Evolutionary conservation across 2,888 invertebrate species (phyloP), one percentile per base, ranked within the genome.

Genomic region (Plutella xylostella): DNA sequence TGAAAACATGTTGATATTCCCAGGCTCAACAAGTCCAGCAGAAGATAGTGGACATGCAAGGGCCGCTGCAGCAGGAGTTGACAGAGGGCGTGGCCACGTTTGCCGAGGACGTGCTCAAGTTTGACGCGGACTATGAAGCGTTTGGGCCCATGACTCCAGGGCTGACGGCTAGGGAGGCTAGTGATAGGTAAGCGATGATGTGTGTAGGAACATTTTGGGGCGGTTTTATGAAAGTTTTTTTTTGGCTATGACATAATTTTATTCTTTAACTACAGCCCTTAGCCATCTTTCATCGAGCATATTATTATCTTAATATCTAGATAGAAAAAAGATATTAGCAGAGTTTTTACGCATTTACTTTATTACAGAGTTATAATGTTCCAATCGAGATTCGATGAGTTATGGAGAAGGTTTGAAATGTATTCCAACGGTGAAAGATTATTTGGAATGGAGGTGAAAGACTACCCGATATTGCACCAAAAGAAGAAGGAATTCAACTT

Each of bases 141-240:
- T 88, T 86, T 60, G 96, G 96, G 1, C 96, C 96, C 0, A 92
- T 95, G 94, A 88, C 92, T 1, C 88, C 91, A 4, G 94, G 93
- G 1, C 86, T 96, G 21, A 77, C 90, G 1, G 94, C 96, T 0
- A 87, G 92, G 54, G 96, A 96, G 72, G 96, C 96, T 17, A 93
- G 93, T 55, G 94, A 94, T 68, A 87, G 92, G 80, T 89, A 68
- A 44, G 33, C 28, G 11, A n/a, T 12, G 28, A 12, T 28, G n/a
- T 28, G 28, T n/a, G n/a, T n/a, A n/a, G n/a, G n/a, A n/a, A n/a
- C n/a, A n/a, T n/a, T n/a, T n/a, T n/a, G n/a, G n/a, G n/a, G n/a
- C n/a, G n/a, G n/a, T n/a, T n/a, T n/a, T n/a, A n/a, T n/a, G n/a
- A n/a, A n/a, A n/a, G n/a, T n/a, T n/a, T n/a, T n/a, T n/a, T n/a